phyloP scores from a whole-genome alignment of 2,113 vertebrate genomes.

The Catagonus wagneri region DNA sequence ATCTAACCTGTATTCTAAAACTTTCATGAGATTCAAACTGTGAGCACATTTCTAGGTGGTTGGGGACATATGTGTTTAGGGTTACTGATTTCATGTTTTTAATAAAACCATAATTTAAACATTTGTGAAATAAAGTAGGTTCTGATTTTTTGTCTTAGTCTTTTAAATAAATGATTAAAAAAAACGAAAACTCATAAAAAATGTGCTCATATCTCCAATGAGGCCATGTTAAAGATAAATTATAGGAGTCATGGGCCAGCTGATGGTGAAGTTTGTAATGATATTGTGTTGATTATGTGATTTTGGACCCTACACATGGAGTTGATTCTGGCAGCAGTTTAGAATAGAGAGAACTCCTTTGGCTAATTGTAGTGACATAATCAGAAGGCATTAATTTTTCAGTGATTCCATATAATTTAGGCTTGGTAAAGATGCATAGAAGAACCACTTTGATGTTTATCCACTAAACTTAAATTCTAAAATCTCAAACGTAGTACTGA shows the following conservation, averaged over 20 bases:
- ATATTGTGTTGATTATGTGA: not conserved
- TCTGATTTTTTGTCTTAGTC: not conserved
- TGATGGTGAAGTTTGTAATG: not conserved
- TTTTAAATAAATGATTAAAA: not conserved
- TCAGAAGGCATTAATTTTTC: not conserved
- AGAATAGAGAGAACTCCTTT: not conserved
- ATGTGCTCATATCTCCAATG: not conserved
- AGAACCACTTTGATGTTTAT: not conserved
- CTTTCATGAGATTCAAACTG: not conserved
- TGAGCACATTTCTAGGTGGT: not conserved
- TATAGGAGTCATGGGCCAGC: not conserved
- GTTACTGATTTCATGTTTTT: not conserved
- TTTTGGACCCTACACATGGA: not conserved
- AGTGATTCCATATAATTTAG: not conserved
- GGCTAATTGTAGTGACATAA: not conserved
- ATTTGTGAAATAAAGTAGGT: constrained; percentile 11
- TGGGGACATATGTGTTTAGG: not conserved
- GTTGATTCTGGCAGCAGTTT: not conserved
- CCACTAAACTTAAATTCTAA: constrained; percentile 13
- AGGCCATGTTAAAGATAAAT: not conserved
- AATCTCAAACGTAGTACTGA: not conserved
- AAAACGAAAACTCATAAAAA: not conserved
- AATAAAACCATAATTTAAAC: not conserved
- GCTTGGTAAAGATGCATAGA: not conserved
- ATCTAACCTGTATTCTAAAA: not conserved